These are phyloP conservation scores for Scaptodrosophila lebanonensis DNA, from an alignment of 1,140 invertebrate genomes.

Conservation along the genomic window DNA sequence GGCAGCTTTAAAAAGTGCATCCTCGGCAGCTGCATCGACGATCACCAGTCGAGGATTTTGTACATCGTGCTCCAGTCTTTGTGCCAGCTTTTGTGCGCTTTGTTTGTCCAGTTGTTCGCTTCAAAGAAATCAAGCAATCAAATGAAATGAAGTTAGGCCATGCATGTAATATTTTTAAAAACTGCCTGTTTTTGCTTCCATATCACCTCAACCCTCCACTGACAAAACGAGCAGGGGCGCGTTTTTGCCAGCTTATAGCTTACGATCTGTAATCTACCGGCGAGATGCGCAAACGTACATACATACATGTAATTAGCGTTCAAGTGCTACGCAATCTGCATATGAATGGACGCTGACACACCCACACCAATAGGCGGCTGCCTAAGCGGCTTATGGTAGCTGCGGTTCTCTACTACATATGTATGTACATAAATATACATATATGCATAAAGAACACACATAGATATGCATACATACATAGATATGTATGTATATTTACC, in stretches of 20 bases:
- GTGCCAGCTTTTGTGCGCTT: slow-evolving; percentile 63
- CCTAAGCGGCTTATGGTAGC: neutral
- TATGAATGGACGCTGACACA: slow-evolving; percentile 13
- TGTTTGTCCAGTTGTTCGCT: slow-evolving; percentile 73
- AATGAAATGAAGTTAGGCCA: no score
- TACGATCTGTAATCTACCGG: neutral
- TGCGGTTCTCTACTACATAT: no score
- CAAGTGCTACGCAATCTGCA: slow-evolving; percentile 10
- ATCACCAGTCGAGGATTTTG: slow-evolving; percentile 32
- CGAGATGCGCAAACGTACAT: neutral
- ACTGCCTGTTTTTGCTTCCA: no score
- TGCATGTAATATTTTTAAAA: no score
- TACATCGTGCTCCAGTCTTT: slow-evolving; percentile 64
- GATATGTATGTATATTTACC: slow-evolving; percentile 31
- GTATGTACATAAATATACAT: no score
- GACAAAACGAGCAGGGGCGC: neutral
- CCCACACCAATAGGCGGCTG: neutral
- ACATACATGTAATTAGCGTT: neutral
- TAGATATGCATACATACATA: slow-evolving; percentile 14
- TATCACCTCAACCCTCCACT: no score
- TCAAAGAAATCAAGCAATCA: neutral
- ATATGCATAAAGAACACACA: no score
- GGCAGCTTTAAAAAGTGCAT: slow-evolving; percentile 48
- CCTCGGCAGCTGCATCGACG: slow-evolving; percentile 17
- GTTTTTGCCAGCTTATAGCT: neutral